Evolutionary conservation across 1,140 invertebrate species (phyloP).

Genomic region (Panulirus ornatus): DNA sequence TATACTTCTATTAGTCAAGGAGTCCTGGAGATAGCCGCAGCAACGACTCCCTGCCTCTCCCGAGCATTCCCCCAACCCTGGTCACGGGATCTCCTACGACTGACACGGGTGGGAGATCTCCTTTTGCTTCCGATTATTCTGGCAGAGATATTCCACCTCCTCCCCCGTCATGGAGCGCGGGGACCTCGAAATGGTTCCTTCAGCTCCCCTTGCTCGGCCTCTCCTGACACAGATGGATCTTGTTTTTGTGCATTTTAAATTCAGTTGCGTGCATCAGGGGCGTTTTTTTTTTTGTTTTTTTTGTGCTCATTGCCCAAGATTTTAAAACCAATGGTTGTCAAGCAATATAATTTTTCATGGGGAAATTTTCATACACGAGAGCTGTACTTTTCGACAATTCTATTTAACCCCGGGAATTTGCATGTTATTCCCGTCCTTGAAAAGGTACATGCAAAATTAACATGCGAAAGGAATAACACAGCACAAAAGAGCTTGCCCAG

Average conservation of each 20-base stretch:
- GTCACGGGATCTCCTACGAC: too few species aligned
- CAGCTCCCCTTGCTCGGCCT: background rate
- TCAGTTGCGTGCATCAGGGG: background rate
- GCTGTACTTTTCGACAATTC: conserved; percentile 13
- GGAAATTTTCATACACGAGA: background rate
- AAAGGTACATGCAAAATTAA: background rate
- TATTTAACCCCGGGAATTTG: background rate
- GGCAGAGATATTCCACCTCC: too few species aligned
- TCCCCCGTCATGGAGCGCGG: too few species aligned
- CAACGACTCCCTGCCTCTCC: too few species aligned
- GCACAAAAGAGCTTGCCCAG: background rate
- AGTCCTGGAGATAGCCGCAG: background rate
- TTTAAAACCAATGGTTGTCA: conserved; percentile 24
- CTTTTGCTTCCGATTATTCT: too few species aligned
- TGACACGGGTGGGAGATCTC: too few species aligned
- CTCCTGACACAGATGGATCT: background rate
- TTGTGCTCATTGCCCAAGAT: background rate
- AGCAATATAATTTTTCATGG: background rate
- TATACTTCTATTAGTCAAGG: background rate
- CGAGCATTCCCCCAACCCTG: too few species aligned
- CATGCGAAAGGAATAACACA: background rate
- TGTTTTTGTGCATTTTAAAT: background rate
- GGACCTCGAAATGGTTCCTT: too few species aligned
- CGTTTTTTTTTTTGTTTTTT: too few species aligned
- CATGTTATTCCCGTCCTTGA: background rate